Base-by-base conservation (phyloP, 35 echinoderm and acorn worm species). In the Eucidaris tribuloides region DNA sequence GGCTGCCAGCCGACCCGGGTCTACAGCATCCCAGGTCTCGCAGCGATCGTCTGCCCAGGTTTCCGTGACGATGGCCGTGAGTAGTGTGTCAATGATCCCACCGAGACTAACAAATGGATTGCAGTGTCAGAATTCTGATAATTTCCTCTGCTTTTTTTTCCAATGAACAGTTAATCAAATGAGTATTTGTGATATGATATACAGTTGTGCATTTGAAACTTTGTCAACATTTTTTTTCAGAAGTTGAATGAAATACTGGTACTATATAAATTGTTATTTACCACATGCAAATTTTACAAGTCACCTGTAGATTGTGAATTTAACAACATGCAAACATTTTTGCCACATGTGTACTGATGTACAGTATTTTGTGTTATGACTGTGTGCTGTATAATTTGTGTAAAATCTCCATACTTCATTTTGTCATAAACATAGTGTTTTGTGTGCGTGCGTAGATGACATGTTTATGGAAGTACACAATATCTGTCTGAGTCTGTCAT, bases 11-110 rank as follows among this genome's bases (percentile, higher is more conserved):
- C 68, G 68, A 11, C 35, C 28, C 24, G 28, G 28, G 24, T 74
- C 68, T 25, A 40, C 68, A 14, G 37, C 68, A 6, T 74, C 68
- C 37, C 68, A 74, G 13, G 37, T 40, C 2, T 74, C 68, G 15
- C 68, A 74, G n/a, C 68, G 68, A 20, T 74, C 68, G 9, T 38
- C 68, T 40, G 7, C 68, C 30, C 36, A 74, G 68, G 68, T 74
- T 38, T 33, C 33, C 41, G 24, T 74, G 34, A 44, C 68, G 34
- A 44, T 74, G 68, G 68, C 29, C 44, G 68, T 74, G 68, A 74
- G 68, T 74, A 74, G n/a, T 11, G 48, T 52, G 48, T 52, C 9
- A n/a, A n/a, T 11, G 48, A 52, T 52, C n/a, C n/a, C n/a, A 52
- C 9, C 48, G n/a, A 9, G 48, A 11, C 48, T n/a, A 52, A 52